Base-by-base conservation (phyloP, 1,140 invertebrate species). In the Lepidurus couesii region DNA sequence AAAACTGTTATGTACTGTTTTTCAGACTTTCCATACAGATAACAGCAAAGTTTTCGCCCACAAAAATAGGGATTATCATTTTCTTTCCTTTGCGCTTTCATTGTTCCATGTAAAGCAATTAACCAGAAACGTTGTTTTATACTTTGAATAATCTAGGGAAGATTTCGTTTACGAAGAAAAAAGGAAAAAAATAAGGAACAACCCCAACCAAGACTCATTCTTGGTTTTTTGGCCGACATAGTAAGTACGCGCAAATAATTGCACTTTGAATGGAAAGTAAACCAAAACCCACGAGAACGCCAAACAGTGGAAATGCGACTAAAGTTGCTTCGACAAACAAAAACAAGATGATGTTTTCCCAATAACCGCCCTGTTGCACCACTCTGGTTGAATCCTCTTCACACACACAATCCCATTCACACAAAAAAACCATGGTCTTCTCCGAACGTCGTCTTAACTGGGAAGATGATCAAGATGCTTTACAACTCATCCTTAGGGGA, bases 401-500 rank as follows among this genome's bases (percentile, higher is more conserved):
- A 65, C 53, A 5, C 53, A 65, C 53, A n/a, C 53, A 65, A 65
- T 65, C 8, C 53, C 53, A 65, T 65, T 65, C 53, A 65, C 21
- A 65, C 53, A 65, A 1, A 65, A 65, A n/a, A 7, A 21, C 16
- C n/a, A 65, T 65, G 53, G 53, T 65, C 53, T 65, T 65, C 34
- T 65, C 53, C 53, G 13, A 65, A 65, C 53, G 53, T 16, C 13
- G 16, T 65, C 53, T n/a, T 65, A 65, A 65, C 53, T 65, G 13
- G 53, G 53, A 65, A 65, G 53, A 65, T 13, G 9, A 65, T 21
- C 13, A 77, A 44, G 9, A 77, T 21, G 65, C 11, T 44, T 89
- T 90, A 91, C 84, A 91, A 84, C 84, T 91, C 90, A 81, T 91
- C 90, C 84, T 90, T 91, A 82, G 75, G 43, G 10, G 86, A 87